Conservation (phyloP, 2,113 vertebrate genomes). For the Nothoprocta perdicaria region DNA sequence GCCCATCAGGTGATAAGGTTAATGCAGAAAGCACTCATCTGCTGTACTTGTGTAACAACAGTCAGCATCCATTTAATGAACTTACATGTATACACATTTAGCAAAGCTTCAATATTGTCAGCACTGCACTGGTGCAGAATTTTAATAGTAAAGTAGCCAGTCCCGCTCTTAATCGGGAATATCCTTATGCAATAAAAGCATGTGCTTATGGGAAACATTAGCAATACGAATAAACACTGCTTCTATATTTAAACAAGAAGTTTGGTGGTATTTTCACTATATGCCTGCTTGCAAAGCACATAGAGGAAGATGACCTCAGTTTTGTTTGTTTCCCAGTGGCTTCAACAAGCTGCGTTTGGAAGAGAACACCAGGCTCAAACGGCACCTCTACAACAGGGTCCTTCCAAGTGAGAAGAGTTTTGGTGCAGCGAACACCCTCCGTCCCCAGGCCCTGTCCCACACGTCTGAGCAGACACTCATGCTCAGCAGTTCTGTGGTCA, state of each 20-base stretch:
- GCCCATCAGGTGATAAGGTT: conserved; percentile 76
- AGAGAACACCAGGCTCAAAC: neutral
- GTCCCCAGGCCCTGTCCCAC: neutral
- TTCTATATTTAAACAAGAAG: conserved; percentile 49
- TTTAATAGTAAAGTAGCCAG: conserved; percentile 51
- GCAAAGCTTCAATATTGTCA: conserved; percentile 55
- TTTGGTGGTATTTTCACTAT: conserved; percentile 60
- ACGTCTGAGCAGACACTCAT: rapidly evolving
- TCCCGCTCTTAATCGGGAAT: neutral
- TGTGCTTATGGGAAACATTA: conserved; percentile 22
- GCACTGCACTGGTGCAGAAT: conserved; percentile 38
- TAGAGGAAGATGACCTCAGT: conserved; percentile 64
- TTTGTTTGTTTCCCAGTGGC: conserved; percentile 66
- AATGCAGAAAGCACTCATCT: conserved; percentile 77
- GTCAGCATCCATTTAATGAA: conserved; percentile 59
- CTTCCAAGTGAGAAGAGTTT: neutral
- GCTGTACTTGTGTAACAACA: conserved; percentile 61
- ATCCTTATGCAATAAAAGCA: conserved; percentile 24
- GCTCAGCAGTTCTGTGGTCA: neutral
- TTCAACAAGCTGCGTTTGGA: conserved; percentile 68
- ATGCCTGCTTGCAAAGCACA: conserved; percentile 43
- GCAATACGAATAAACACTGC: neutral
- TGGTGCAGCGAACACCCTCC: neutral
- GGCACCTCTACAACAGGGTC: neutral
- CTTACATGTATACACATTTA: conserved; percentile 51